A percentile compares a stretch with the other conserved stretches of the same genome.
These are phyloP conservation scores for Macrophya alboannulata DNA, from an alignment of 2,888 invertebrate species.

Conservation along the genomic window DNA sequence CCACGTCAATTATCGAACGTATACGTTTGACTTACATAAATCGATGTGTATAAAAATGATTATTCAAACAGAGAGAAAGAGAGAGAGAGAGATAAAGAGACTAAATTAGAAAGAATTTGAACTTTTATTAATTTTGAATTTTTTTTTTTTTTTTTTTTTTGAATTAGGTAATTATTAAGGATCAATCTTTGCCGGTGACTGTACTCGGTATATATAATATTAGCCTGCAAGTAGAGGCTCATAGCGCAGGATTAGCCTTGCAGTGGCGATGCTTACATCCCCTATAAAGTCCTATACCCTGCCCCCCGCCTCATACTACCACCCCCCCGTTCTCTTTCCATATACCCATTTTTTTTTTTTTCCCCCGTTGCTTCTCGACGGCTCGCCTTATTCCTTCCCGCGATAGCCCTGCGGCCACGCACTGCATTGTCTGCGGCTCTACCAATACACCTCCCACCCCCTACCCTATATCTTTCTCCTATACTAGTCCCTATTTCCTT, in stretches of 20 bases:
- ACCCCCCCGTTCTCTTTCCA: constrained; percentile 60
- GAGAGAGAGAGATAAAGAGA: too few species aligned
- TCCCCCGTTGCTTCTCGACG: constrained; percentile 61
- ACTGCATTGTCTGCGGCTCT: constrained; percentile 77
- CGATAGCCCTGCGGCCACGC: constrained; percentile 79
- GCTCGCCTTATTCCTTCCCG: constrained; percentile 69
- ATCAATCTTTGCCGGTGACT: constrained; percentile 74
- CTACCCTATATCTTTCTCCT: not conserved
- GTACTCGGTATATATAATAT: constrained; percentile 66
- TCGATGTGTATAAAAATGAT: too few species aligned
- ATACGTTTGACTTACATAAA: too few species aligned
- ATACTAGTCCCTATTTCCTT: not conserved
- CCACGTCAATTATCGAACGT: too few species aligned
- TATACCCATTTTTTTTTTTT: constrained; percentile 65
- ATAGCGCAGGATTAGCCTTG: constrained; percentile 79
- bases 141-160: not conserved
- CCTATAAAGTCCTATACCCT: constrained; percentile 71
- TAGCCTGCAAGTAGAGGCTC: constrained; percentile 75
- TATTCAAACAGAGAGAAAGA: too few species aligned
- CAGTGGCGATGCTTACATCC: constrained; percentile 79
- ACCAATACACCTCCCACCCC: constrained; percentile 72
- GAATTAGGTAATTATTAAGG: not conserved
- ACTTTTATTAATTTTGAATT: too few species aligned
- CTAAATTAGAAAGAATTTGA: too few species aligned
- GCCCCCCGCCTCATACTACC: constrained; percentile 18